Evolutionary conservation across 2,888 invertebrate genomes (phyloP), one percentile per base, ranked within the genome.

Genomic region (Trachelus troglodyta): DNA sequence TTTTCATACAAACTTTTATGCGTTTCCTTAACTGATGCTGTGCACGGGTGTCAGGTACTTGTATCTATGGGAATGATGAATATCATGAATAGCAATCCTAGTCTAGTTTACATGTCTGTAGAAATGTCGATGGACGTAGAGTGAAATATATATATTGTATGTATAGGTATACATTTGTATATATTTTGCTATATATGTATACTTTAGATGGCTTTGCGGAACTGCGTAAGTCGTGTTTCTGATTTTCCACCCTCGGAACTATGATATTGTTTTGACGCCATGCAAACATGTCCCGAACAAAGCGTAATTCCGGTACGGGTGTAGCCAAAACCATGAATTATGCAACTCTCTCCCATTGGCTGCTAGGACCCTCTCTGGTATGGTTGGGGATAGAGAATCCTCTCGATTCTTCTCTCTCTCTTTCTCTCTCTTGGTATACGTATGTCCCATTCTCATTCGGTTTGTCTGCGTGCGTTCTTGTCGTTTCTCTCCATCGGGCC

Each of bases 261-360:
- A 11, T 69, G 69, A 81, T 82, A 81, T 79, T 80, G 76, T 85
- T 84, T 84, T 81, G 80, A 83, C 79, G 82, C 77, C 77, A 81
- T 80, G 83, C 85, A 86, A 86, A 84, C 87, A 84, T 83, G 83
- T 83, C 83, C 82, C 83, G 83, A 85, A 84, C 84, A 79, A 83
- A 81, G 82, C 82, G 87, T 86, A 88, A 88, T 88, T 88, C 87
- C 84, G 86, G 86, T 86, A 86, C 85, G 86, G 85, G 86, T 88
- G 86, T 87, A 86, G 84, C 87, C 84, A 79, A 83, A 81, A 82
- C 85, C 85, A 89, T 89, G 89, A 89, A 89, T 89, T 89, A 89
- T 89, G 86, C 86, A 88, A 86, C 83, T 78, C 71, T 71, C 71
- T 84, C 83, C 85, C 81, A 86, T 84, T 85, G 84, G 84, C 84